A percentile compares a stretch with the other conserved stretches of the same genome.
These are phyloP conservation scores for Lepidostoma basale DNA, from an alignment of 1,140 invertebrate species.

Conservation along the genomic window DNA sequence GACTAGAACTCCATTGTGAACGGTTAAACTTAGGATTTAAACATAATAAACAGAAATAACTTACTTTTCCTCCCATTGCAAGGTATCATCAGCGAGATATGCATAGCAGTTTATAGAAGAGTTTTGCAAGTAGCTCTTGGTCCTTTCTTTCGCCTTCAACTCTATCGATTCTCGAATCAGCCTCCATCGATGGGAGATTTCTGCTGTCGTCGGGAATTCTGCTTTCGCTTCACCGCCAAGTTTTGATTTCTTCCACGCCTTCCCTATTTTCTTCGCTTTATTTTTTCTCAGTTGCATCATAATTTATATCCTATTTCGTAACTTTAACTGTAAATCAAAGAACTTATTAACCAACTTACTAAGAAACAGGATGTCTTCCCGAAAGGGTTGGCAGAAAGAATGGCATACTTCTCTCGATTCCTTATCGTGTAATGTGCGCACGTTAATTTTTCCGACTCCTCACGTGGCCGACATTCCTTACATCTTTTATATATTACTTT, in stretches of 20 bases:
- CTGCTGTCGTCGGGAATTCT: not conserved
- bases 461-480: no score
- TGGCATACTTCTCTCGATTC: no score
- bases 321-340: no score
- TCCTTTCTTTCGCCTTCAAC: not conserved
- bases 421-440: no score
- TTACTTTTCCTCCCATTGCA: constrained; percentile 39
- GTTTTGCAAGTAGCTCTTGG: constrained; percentile 4
- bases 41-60: constrained; percentile 8
- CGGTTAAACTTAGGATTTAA: no score
- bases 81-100: constrained; percentile 37
- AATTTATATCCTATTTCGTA: no score
- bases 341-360: no score
- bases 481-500: no score
- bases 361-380: no score
- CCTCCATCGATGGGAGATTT: not conserved
- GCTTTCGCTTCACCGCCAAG: not conserved
- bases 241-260: constrained; percentile 3
- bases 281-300: not conserved
- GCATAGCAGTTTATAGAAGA: constrained; percentile 39
- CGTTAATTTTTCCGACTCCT: no score
- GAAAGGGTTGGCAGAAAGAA: no score
- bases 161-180: not conserved
- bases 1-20: no score
- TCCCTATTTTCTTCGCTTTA: not conserved